A percentile compares a stretch with the other conserved stretches of the same genome.
Evolutionary conservation across 1,140 invertebrate species (phyloP).

Genomic region (Aphaenogaster ashmeadi): DNA sequence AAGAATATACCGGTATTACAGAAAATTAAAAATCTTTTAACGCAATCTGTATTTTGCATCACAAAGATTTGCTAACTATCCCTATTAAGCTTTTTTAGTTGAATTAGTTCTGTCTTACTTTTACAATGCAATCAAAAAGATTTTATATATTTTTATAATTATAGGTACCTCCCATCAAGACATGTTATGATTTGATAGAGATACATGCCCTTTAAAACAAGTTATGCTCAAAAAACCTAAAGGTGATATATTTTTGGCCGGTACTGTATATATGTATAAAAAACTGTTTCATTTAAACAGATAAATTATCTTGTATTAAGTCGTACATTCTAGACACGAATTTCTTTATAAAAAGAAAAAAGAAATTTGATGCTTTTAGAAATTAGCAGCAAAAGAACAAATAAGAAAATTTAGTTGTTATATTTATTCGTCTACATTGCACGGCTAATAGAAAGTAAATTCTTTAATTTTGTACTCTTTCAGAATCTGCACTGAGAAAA

Average conservation of each 20-base stretch:
- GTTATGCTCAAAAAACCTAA: too few species aligned
- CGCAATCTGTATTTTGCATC: not conserved
- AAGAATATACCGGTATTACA: not conserved
- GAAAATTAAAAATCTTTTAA: slow-evolving; percentile 27
- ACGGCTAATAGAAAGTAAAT: not conserved
- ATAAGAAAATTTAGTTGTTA: not conserved
- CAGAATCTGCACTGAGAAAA: not conserved
- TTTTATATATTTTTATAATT: slow-evolving; percentile 6
- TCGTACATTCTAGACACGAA: not conserved
- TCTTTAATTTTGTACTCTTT: not conserved
- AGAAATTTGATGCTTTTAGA: not conserved
- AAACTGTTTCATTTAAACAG: not conserved
- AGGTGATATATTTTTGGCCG: too few species aligned
- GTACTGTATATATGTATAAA: not conserved
- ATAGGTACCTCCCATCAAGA: not conserved
- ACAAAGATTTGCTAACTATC: not conserved
- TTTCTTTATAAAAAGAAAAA: not conserved
- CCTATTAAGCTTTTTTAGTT: not conserved
- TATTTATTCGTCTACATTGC: not conserved
- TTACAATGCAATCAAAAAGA: not conserved
- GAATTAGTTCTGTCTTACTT: not conserved
- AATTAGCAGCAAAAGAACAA: not conserved
- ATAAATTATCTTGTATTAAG: not conserved
- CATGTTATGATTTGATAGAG: too few species aligned
- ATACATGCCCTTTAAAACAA: too few species aligned